Percentiles rank a stretch among this genome's conserved stretches.
Evolutionary conservation across 1,140 invertebrate genomes (phyloP).

Genomic region (Tribolium madens): DNA sequence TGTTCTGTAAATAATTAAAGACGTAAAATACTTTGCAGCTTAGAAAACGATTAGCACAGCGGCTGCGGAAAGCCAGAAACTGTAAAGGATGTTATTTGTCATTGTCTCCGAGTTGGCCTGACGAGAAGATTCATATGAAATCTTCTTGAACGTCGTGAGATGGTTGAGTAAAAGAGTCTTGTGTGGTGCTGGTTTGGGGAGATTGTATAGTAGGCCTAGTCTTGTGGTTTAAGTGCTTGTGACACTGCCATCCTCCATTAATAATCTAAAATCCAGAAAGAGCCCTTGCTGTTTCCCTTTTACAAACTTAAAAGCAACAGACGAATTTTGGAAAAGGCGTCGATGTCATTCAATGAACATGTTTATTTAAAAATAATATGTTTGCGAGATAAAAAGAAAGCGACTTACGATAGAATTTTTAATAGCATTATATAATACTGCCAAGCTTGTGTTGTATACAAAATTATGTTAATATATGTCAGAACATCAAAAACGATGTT

Average conservation of each 20-base stretch:
- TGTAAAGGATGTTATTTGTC: not conserved
- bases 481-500: not conserved
- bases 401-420: not conserved
- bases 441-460: not conserved
- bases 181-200: constrained; percentile 1
- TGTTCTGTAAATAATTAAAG: not conserved
- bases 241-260: constrained; percentile 18
- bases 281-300: not conserved
- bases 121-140: constrained; percentile 7
- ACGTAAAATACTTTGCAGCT: not conserved
- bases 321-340: not conserved
- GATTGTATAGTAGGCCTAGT: constrained; percentile 13
- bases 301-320: not conserved
- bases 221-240: constrained; percentile 26
- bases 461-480: not conserved
- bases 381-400: too few relatives aligned
- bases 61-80: not conserved
- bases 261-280: constrained; percentile 30
- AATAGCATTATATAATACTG: not conserved
- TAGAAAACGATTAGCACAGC: not conserved
- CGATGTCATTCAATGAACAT: not conserved
- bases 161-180: not conserved
- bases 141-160: not conserved
- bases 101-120: not conserved
- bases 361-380: constrained; percentile 1